phyloP scores from a whole-genome alignment of 2,888 invertebrate genomes.

The Gymnocheta viridis region DNA sequence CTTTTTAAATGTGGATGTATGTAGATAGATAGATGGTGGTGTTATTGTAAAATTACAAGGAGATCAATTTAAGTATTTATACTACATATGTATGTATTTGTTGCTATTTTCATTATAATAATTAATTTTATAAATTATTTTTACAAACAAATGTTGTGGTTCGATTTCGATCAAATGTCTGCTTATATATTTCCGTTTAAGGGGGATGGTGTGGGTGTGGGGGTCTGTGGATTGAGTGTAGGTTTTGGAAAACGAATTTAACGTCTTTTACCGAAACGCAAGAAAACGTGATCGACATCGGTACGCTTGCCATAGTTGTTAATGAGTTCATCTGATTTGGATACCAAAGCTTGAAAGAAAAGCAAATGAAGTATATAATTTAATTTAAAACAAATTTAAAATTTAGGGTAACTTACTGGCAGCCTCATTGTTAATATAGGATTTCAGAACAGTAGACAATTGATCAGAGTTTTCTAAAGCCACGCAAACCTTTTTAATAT shows the following conservation, averaged over 20 bases:
- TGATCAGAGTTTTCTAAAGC: conserved; percentile 83
- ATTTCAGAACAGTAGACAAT: conserved; percentile 79
- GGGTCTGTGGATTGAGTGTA: background rate
- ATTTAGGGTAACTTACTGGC: conserved; percentile 75
- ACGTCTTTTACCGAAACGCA: conserved; percentile 93
- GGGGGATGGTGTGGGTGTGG: background rate
- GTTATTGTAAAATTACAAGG: conserved; percentile 70
- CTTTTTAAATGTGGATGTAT: conserved; percentile 10
- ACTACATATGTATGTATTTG: background rate
- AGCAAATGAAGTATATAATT: background rate
- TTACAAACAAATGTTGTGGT: conserved; percentile 26
- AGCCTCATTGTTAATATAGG: conserved; percentile 81
- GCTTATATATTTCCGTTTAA: conserved; percentile 11
- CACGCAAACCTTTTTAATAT: conserved; percentile 84
- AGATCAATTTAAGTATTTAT: conserved; percentile 69
- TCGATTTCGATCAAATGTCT: background rate
- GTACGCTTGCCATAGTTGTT: conserved; percentile 89
- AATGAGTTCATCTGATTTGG: conserved; percentile 79
- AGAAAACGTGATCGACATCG: conserved; percentile 94
- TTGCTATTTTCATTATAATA: conserved; percentile 21
- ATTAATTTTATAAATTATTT: conserved; percentile 12
- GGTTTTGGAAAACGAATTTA: conserved; percentile 79
- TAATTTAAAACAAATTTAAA: background rate
- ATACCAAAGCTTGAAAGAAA: conserved; percentile 76
- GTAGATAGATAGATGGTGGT: conserved; percentile 6